A percentile compares a stretch with the other conserved stretches of the same genome.
Evolutionary conservation across 2,797 vertebrate genomes (phyloP).

Genomic region (Myripristis murdjan): DNA sequence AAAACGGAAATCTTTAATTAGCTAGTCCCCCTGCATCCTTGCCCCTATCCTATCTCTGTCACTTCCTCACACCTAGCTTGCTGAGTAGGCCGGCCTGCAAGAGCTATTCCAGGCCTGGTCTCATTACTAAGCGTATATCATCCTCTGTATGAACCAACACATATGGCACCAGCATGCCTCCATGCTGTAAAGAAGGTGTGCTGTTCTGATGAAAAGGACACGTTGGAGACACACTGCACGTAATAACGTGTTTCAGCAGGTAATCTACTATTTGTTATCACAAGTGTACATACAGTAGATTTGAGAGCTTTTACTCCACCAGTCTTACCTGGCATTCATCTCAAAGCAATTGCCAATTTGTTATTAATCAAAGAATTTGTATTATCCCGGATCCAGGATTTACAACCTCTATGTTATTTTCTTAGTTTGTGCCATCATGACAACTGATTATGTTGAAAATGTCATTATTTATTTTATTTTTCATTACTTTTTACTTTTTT

Average conservation of each 20-base stretch:
- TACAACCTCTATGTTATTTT: too few species aligned
- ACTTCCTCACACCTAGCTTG: constrained; percentile 73
- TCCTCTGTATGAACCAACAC: constrained; percentile 39
- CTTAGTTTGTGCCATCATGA: too few species aligned
- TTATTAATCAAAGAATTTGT: too few species aligned
- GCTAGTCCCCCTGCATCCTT: constrained; percentile 54
- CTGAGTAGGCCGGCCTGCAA: constrained; percentile 46
- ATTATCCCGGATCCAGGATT: too few species aligned
- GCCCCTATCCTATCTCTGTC: constrained; percentile 50
- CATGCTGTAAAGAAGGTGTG: constrained; percentile 36
- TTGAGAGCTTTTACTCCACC: constrained; percentile 9
- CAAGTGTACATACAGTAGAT: not conserved
- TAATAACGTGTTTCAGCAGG: not conserved
- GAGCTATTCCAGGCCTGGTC: constrained; percentile 54
- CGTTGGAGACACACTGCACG: not conserved
- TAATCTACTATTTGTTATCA: too few species aligned
- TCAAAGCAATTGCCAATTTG: constrained; percentile 24
- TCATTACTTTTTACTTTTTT: too few species aligned
- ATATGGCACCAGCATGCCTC: constrained; percentile 39
- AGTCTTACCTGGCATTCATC: constrained; percentile 6
- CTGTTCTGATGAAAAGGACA: constrained; percentile 9
- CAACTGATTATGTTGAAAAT: too few species aligned
- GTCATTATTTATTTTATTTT: too few species aligned
- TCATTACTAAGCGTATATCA: constrained; percentile 61
- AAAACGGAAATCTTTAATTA: constrained; percentile 78